These are phyloP conservation scores for Haemorhous mexicanus DNA, from an alignment of 2,113 vertebrate species.

Conservation along the genomic window DNA sequence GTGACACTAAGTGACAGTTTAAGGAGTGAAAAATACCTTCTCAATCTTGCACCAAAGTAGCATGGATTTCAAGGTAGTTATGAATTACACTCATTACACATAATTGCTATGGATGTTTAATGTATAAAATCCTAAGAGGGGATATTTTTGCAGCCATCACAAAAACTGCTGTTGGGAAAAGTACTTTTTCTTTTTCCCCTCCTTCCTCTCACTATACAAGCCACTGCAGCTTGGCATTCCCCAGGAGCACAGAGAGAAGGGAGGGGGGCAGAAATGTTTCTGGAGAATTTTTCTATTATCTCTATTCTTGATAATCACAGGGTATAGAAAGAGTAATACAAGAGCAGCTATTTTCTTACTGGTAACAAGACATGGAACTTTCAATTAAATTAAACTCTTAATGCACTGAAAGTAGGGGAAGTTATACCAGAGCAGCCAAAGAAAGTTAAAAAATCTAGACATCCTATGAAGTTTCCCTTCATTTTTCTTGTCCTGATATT, in stretches of 20 bases:
- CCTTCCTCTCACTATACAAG: background rate
- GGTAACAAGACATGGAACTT: background rate
- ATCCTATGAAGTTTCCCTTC: background rate
- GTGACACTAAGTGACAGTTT: background rate
- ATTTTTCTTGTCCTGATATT: background rate
- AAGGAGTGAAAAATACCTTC: background rate
- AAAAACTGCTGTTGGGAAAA: background rate
- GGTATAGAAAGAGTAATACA: background rate
- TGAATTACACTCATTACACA: background rate
- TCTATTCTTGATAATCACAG: background rate
- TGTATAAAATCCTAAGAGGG: background rate
- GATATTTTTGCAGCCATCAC: background rate
- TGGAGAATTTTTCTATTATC: background rate
- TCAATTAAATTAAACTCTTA: background rate
- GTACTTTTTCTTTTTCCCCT: background rate
- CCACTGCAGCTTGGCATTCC: background rate
- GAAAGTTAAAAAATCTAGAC: background rate
- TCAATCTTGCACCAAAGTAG: background rate
- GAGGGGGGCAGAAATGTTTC: accelerated
- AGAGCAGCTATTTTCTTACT: background rate
- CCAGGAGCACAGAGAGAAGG: background rate
- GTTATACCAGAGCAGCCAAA: background rate
- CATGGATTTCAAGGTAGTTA: background rate
- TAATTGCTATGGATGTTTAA: background rate
- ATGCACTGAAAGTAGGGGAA: background rate